phyloP scores from a whole-genome alignment of 2,888 invertebrate species.

The Notodonta dromedarius region DNA sequence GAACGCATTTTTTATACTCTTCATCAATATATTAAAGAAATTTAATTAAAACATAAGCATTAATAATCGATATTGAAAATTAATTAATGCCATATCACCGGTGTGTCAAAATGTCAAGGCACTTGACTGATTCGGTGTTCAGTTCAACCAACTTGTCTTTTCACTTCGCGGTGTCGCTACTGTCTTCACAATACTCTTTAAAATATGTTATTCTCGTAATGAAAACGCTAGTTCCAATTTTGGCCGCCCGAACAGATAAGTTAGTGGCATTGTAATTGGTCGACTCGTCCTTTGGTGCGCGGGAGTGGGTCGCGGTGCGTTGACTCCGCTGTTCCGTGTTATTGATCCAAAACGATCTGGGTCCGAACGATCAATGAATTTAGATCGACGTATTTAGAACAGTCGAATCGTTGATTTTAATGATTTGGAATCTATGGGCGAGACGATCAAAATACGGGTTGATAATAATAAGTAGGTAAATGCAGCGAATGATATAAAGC shows the following conservation, averaged over 20 bases:
- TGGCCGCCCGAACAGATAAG: no score
- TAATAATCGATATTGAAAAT: neutral
- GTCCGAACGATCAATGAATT: slow-evolving; percentile 50
- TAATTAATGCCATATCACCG: slow-evolving; percentile 4
- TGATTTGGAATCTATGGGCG: slow-evolving; percentile 29
- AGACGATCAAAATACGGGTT: slow-evolving; percentile 12
- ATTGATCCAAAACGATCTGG: slow-evolving; percentile 71
- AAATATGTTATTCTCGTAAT: no score
- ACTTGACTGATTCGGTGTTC: slow-evolving; percentile 2
- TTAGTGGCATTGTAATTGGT: slow-evolving; percentile 24
- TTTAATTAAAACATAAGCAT: neutral
- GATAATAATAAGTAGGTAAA: slow-evolving; percentile 9
- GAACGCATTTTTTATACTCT: neutral
- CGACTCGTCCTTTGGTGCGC: slow-evolving; percentile 33
- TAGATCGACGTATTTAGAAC: slow-evolving; percentile 53
- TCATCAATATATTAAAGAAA: neutral
- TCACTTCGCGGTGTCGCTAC: no score
- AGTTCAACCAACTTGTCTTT: no score
- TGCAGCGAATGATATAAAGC: slow-evolving; percentile 7
- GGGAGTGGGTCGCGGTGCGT: slow-evolving; percentile 50
- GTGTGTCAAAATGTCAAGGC: slow-evolving; percentile 6
- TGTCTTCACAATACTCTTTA: no score
- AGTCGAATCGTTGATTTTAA: slow-evolving; percentile 33
- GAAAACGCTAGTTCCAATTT: no score
- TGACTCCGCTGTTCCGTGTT: slow-evolving; percentile 73